Conservation (phyloP, 2,888 invertebrate species). For the Pollenia amentaria region DNA sequence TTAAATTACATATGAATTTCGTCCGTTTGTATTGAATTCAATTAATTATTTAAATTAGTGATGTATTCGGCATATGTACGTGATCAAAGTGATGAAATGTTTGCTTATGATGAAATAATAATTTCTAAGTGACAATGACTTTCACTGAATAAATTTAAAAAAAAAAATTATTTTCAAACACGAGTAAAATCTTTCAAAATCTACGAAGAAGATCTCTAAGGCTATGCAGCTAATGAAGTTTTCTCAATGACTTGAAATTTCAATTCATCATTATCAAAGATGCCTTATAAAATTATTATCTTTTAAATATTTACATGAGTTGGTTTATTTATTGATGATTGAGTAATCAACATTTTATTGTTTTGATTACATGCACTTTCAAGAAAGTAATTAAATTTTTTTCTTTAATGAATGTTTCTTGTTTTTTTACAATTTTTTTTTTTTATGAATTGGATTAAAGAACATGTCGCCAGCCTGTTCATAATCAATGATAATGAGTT, state of each 20-base stretch:
- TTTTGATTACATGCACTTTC: neutral
- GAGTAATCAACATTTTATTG: constrained; percentile 15
- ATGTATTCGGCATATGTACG: neutral
- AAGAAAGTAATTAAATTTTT: neutral
- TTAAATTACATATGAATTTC: too few species aligned
- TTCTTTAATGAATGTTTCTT: constrained; percentile 17
- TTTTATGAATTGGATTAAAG: neutral
- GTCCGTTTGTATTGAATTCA: too few species aligned
- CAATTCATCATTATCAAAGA: neutral
- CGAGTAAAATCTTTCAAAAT: neutral
- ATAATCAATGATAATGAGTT: neutral
- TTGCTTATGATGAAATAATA: too few species aligned
- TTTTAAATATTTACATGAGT: neutral
- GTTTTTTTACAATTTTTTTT: neutral
- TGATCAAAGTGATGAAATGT: neutral
- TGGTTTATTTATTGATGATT: constrained; percentile 23
- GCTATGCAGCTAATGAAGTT: neutral
- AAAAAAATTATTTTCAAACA: neutral
- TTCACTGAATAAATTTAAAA: neutral
- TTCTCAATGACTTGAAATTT: neutral
- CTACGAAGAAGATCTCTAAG: neutral
- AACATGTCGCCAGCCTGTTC: neutral
- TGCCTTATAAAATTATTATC: neutral
- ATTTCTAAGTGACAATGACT: neutral
- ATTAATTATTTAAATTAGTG: too few species aligned